Percentiles rank a stretch among this genome's conserved stretches.
Conservation (phyloP, 1,140 invertebrate genomes). For the Linepithema humile region DNA sequence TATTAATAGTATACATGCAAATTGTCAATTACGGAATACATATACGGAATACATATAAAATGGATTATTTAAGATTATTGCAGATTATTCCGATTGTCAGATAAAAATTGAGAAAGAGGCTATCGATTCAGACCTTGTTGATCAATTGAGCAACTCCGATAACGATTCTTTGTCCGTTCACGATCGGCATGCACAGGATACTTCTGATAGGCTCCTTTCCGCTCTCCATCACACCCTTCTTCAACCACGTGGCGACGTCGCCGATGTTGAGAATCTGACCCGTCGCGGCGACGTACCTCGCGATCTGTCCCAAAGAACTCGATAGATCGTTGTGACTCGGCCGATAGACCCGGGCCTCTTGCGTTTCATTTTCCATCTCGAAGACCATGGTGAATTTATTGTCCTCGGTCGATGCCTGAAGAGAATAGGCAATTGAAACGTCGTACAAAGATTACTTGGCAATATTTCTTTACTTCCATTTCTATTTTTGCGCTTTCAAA, state of each 20-base stretch:
- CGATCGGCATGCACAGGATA: conserved; percentile 96
- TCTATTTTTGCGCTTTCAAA: not conserved
- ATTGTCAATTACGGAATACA: conserved; percentile 15
- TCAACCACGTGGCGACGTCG: conserved; percentile 90
- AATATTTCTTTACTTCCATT: not conserved
- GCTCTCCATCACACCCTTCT: conserved; percentile 86
- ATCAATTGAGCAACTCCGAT: conserved; percentile 97
- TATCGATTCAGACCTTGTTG: conserved; percentile 90
- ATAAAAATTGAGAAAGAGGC: not conserved
- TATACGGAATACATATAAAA: conserved; percentile 11
- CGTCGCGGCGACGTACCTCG: conserved; percentile 92
- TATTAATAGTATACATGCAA: conserved; percentile 13
- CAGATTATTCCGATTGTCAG: not conserved
- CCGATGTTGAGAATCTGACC: conserved; percentile 93
- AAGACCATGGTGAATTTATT: conserved; percentile 91
- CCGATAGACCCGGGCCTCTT: conserved; percentile 85
- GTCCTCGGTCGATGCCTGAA: conserved; percentile 83
- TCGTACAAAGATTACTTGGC: not conserved
- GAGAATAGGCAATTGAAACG: not conserved
- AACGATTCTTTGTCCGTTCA: conserved; percentile 93
- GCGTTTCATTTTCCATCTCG: conserved; percentile 88
- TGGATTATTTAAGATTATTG: not conserved
- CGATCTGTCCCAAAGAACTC: conserved; percentile 89
- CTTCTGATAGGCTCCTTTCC: conserved; percentile 87
- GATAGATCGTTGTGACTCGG: conserved; percentile 85